Evolutionary conservation across 2,797 vertebrate genomes (phyloP).

Genomic region (Melanogrammus aeglefinus): DNA sequence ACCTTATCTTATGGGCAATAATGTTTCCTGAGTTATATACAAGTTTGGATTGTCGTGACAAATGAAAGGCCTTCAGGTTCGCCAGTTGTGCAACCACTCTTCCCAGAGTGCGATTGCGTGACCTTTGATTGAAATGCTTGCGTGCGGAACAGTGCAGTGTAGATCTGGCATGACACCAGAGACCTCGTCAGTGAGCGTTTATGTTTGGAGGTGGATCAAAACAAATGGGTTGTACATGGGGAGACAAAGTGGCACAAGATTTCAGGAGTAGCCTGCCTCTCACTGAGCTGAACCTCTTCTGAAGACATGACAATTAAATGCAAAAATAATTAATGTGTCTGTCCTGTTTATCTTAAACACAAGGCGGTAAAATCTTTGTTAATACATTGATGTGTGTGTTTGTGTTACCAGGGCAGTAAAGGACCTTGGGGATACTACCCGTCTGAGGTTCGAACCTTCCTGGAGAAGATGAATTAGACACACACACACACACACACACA

Average conservation of each 20-base stretch:
- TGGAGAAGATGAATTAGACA: constrained; percentile 76
- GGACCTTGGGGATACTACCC: constrained; percentile 86
- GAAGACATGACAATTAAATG: background rate
- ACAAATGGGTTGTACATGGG: background rate
- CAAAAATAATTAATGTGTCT: background rate
- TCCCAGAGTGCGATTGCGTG: background rate
- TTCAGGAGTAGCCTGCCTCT: background rate
- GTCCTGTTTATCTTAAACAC: background rate
- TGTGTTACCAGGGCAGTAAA: constrained; percentile 71
- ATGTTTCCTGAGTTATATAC: background rate
- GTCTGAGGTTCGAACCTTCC: constrained; percentile 76
- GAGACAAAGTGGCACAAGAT: background rate
- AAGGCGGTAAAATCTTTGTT: background rate
- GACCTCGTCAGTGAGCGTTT: background rate
- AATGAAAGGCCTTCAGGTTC: too few relatives aligned
- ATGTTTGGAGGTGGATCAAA: background rate
- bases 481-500: too few relatives aligned
- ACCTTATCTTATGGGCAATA: background rate
- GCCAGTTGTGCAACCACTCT: background rate
- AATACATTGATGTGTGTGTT: background rate
- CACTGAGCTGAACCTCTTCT: background rate
- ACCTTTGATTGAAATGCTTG: background rate
- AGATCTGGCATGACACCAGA: background rate
- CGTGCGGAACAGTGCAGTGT: background rate
- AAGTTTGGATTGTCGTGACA: background rate